Conservation (phyloP, 2,797 vertebrate genomes). For the Rhynchonycteris naso region DNA sequence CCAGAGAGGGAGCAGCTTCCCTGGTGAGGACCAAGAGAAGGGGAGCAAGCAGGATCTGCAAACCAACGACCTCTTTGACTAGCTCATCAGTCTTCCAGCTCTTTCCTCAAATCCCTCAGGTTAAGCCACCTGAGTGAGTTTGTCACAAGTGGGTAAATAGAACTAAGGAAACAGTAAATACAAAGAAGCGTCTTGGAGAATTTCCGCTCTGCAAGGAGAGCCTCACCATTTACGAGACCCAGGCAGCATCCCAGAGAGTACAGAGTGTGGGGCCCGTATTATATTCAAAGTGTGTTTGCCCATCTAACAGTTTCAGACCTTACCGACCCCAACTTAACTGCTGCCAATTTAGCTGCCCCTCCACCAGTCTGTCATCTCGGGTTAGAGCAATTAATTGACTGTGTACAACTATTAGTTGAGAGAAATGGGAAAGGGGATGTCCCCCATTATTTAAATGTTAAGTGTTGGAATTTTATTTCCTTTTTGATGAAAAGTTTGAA, state of each 20-base stretch:
- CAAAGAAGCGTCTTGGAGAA: background rate
- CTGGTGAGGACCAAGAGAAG: background rate
- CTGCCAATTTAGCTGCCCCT: background rate
- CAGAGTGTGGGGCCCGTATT: accelerated
- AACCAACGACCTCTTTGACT: background rate
- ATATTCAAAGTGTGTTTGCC: accelerated
- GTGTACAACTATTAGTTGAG: background rate
- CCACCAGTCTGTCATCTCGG: too few species aligned
- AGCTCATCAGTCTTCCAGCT: background rate
- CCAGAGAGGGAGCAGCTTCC: background rate
- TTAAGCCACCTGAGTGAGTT: accelerated
- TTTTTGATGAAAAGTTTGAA: slow-evolving; percentile 59
- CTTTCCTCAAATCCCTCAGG: too few species aligned
- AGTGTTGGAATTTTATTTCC: slow-evolving; percentile 51
- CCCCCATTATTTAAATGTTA: background rate
- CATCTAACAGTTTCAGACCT: background rate
- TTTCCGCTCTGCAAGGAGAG: background rate
- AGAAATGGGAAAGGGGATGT: background rate
- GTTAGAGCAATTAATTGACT: background rate
- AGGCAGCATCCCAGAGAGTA: accelerated
- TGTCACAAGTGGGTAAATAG: background rate
- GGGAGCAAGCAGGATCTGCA: background rate
- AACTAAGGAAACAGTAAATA: background rate
- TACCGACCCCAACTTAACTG: background rate
- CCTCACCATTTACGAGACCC: too few species aligned